phyloP scores from a whole-genome alignment of 2,797 vertebrate genomes.

The Urosaurus nigricauda region DNA sequence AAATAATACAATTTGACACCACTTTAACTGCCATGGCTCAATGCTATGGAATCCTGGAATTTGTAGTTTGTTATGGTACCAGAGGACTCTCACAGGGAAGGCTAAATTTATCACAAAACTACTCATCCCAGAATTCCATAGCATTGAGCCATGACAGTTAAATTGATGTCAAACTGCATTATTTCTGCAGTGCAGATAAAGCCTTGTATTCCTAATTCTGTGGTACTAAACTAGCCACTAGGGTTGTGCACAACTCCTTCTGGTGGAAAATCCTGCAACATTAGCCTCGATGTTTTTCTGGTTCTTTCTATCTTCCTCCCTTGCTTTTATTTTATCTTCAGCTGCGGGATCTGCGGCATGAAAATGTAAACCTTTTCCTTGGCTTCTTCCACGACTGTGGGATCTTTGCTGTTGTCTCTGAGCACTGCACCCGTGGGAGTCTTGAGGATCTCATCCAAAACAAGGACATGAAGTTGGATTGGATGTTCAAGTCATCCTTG shows the following conservation, averaged over 20 bases:
- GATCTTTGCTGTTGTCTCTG: constrained; percentile 88
- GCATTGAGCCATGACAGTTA: too few species aligned
- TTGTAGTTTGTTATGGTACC: too few species aligned
- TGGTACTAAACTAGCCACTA: neutral
- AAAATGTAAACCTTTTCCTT: constrained; percentile 92
- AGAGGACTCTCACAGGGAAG: too few species aligned
- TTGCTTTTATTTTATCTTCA: constrained; percentile 55
- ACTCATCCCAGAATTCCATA: too few species aligned
- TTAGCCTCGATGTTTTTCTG: too few species aligned
- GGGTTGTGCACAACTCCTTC: neutral
- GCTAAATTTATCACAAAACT: too few species aligned
- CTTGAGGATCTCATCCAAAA: constrained; percentile 90
- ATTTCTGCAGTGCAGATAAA: too few species aligned
- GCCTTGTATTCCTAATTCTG: neutral
- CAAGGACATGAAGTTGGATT: constrained; percentile 93
- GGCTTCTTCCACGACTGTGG: constrained; percentile 90
- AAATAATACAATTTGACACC: too few species aligned
- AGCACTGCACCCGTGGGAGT: constrained; percentile 91
- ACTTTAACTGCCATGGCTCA: too few species aligned
- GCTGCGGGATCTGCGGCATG: constrained; percentile 92
- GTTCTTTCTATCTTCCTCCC: neutral
- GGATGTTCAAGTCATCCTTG: constrained; percentile 98
- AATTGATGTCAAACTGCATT: too few species aligned
- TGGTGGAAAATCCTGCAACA: too few species aligned
- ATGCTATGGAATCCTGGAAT: too few species aligned